Base-by-base conservation (phyloP, 2,113 vertebrate genomes). In the Leptocoma aspasia region DNA sequence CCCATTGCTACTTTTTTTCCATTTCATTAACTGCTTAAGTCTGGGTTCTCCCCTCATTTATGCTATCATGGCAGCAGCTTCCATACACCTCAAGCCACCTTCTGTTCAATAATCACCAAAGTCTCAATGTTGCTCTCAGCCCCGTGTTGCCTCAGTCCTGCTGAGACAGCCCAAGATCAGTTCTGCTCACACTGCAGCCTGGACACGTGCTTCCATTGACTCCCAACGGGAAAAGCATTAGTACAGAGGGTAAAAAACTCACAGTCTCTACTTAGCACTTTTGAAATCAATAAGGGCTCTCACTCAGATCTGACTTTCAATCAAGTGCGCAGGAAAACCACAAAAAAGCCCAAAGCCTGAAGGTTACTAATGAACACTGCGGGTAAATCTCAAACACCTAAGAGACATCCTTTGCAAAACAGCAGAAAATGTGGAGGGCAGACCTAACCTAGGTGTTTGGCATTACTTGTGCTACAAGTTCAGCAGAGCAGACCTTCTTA, bases 1-100 rank as follows among this genome's bases (percentile, higher is more conserved):
- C 83, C 35, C 44, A 37, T 39, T 82, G 27, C 47, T 59, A 8
- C 19, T 15, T 63, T 45, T 78, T 59, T 69, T 10, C 64, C 56
- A 65, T 54, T 94, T 64, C 53, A 82, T 93, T 96, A 71, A 72
- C 64, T 65, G 21, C 88, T 89, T 83, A 86, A 37, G 35, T 78
- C 82, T 78, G 41, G 0, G 6, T 73, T 91, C 60, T 8, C 6
- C 15, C 30, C 27, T 57, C 69, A 35, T 60, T 77, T 68, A 42
- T n/a, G 13, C 82, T 72, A 81, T 68, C 52, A 11, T 24, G 2
- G 56, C 10, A 2, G 80, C 42, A 75, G 61, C 30, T 84, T 90
- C 65, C 56, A 57, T 39, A 64, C 6, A 57, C n/a, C 49, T 89
- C 80, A 68, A 86, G 60, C 76, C 72, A 66, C 63, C 64, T 79